Conservation (phyloP, 2,797 vertebrate species). For the Bufotes viridis region DNA sequence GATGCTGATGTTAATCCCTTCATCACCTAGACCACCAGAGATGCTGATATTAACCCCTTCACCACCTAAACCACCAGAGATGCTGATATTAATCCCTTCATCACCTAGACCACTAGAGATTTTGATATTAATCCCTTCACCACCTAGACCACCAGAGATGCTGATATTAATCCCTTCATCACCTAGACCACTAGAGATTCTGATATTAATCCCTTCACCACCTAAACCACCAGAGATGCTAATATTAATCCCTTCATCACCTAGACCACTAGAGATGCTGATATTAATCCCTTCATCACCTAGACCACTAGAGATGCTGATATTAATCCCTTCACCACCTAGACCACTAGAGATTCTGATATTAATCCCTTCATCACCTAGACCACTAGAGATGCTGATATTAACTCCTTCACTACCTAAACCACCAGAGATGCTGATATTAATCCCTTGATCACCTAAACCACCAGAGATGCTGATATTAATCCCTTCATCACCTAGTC, state of each 20-base stretch:
- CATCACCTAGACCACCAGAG: no score
- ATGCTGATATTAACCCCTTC: no score
- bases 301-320: neutral
- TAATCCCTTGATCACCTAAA: no score
- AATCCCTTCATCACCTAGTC: no score
- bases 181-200: no score
- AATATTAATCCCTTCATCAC: neutral
- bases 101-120: neutral
- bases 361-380: no score
- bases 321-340: neutral
- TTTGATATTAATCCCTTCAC: neutral
- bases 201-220: no score
- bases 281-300: neutral
- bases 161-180: no score
- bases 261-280: neutral
- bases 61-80: neutral
- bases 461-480: no score
- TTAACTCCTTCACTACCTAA: no score
- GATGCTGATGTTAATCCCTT: neutral
- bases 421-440: neutral
- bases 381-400: no score
- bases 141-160: neutral
- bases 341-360: neutral
- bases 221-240: neutral
- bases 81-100: neutral